Evolutionary conservation across 2,113 vertebrate species (phyloP), one percentile per base, ranked within the genome.

Genomic region (Nestor notabilis): DNA sequence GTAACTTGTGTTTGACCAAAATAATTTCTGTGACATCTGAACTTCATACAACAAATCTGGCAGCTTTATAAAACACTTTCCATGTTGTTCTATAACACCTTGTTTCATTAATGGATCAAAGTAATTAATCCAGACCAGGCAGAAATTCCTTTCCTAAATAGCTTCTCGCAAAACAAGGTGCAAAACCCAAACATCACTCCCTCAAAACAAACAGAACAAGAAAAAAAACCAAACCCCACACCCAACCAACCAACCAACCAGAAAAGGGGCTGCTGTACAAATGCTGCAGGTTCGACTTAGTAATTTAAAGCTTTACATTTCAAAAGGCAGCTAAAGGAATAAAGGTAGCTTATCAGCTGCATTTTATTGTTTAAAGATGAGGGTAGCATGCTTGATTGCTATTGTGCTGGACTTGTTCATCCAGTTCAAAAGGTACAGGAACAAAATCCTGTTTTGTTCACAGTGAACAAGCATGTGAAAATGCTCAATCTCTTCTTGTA

Each of bases 351-450:
- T 35, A 81, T 90, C 35, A 91, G 35, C 13, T 81, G 60, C 21
- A 56, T 68, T 82, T 84, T 66, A 41, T 44, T 58, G 60, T 56
- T 53, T 64, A 53, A 74, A 89, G 33, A 28, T 7, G 14, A 84
- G 29, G 35, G 56, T 41, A 52, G 33, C 6, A 27, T 4, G 13
- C 35, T 60, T 47, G 44, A 52, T 6, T 66, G 17, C 44, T 43
- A 8, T 16, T 50, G 58, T 52, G 52, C 37, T 23, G 31, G 37
- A 84, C 35, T 88, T 2, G 0, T 85, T 91, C 46, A 66, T 44
- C n/a, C 58, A 65, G 47, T 87, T 80, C 60, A 87, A 93, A 79
- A 81, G 39, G 49, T 9, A 71, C 19, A 72, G 58, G 46, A 91
- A 76, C 3, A 2, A 91, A 88, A 86, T 60, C 28, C 49, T 19